Conservation (phyloP, 1,140 invertebrate genomes). For the Hyposmocoma kahamanoa region DNA sequence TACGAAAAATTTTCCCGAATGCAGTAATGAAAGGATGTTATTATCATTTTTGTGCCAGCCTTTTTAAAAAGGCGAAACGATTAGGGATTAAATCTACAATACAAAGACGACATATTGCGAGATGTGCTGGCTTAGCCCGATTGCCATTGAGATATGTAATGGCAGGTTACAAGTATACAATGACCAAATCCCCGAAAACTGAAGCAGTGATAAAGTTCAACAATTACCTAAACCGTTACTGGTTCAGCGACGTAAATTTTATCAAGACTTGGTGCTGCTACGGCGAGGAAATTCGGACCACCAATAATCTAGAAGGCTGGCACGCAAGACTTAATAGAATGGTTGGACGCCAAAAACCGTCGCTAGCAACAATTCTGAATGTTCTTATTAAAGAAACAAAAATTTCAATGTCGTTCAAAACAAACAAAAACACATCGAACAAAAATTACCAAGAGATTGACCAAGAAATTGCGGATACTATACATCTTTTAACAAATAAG, state of each 20-base stretch:
- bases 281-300: slow-evolving; percentile 7
- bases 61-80: slow-evolving; percentile 4
- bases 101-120: slow-evolving; percentile 3
- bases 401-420: slow-evolving; percentile 7
- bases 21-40: slow-evolving; percentile 3
- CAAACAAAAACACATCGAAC: slow-evolving; percentile 5
- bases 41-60: slow-evolving; percentile 3
- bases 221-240: slow-evolving; percentile 3
- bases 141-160: slow-evolving; percentile 4
- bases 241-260: slow-evolving; percentile 2
- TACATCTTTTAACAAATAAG: slow-evolving; percentile 6
- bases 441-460: slow-evolving; percentile 7
- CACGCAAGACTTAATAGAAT: slow-evolving; percentile 7
- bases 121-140: slow-evolving; percentile 3
- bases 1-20: slow-evolving; percentile 3
- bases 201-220: slow-evolving; percentile 3
- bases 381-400: slow-evolving; percentile 8
- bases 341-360: slow-evolving; percentile 4
- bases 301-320: slow-evolving; percentile 6
- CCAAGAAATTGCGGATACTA: slow-evolving; percentile 1
- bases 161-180: slow-evolving; percentile 3
- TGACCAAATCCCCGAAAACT: slow-evolving; percentile 3
- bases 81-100: slow-evolving; percentile 3
- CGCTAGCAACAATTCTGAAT: slow-evolving; percentile 4
- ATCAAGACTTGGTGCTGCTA: slow-evolving; percentile 3